Evolutionary conservation across 2,113 vertebrate species (phyloP).

Genomic region (Corythornis madagascariensis): DNA sequence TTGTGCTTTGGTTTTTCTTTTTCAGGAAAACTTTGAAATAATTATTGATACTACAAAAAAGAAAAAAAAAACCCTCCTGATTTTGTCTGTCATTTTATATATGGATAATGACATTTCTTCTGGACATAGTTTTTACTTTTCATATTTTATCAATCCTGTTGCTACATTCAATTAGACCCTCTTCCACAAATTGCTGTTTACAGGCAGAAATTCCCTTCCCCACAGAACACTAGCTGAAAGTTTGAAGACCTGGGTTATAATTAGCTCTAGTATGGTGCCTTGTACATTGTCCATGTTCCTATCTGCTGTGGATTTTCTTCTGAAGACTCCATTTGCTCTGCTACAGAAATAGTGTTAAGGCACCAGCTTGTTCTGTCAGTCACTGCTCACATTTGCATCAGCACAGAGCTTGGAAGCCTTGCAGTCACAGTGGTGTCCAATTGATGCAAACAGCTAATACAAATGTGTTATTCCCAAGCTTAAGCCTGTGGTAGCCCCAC

Average conservation of each 20-base stretch:
- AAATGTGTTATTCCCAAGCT: not conserved
- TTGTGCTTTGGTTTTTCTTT: not conserved
- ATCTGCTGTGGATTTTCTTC: not conserved
- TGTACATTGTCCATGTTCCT: not conserved
- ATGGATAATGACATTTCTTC: not conserved
- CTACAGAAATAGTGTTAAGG: not conserved
- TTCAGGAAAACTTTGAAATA: not conserved
- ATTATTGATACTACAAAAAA: not conserved
- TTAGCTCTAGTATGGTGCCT: not conserved
- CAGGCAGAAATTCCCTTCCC: not conserved
- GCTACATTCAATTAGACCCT: not conserved
- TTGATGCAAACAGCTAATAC: not conserved
- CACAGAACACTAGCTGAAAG: not conserved
- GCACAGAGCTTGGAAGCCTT: not conserved
- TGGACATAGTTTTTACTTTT: not conserved
- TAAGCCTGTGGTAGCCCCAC: not conserved
- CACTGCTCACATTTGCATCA: fast-evolving
- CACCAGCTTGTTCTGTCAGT: not conserved
- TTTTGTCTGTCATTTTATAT: not conserved
- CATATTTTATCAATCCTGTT: not conserved
- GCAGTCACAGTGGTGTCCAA: not conserved
- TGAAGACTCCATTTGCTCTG: not conserved
- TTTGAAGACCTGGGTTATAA: not conserved
- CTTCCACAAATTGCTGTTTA: not conserved
- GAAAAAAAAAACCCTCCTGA: fast-evolving